Base-by-base conservation (phyloP, 1,140 invertebrate species). In the Euwallacea fornicatus region DNA sequence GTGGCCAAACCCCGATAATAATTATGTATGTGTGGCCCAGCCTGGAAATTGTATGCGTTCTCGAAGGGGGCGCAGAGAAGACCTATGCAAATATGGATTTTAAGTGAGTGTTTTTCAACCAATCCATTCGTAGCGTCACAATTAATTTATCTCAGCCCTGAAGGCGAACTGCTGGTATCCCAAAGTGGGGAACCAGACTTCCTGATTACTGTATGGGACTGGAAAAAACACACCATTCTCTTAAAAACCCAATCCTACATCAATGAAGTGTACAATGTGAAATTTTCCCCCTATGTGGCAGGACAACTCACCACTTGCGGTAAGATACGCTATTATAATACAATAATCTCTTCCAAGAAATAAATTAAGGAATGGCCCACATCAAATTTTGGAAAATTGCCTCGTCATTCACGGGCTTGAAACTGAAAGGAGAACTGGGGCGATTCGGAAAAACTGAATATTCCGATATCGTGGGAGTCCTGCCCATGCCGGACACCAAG, bases 371-470 rank as follows among this genome's bases (percentile, higher is more conserved):
- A 64, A 83, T 81, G 0, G 88, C 87, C 13, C 94, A 96, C 79
- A 93, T 97, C 66, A 93, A 93, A 84, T 95, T 95, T 83, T 97
- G 95, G 95, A 96, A 94, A 86, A 95, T 96, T 88, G 89, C 89
- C 0, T 79, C 88, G 74, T 96, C 95, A 0, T 96, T 96, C 78
- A 96, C 94, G 0, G 94, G 94, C 2, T 80, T 96, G 0, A 97
- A 97, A 81, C 82, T 97, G 2, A 89, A 95, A 82, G 93, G 93
- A 3, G 87, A 91, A 77, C 78, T 94, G 15, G 94, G 94, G 6
- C 86, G 91, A 79, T 97, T 96, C 84, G 94, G 93, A 1, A 93
- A 93, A 83, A 96, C 93, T 11, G 93, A 95, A 81, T 93, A 95
- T 71, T 93, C 92, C 53, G 93, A 96, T 80, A 93, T 96, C 16